phyloP scores from a whole-genome alignment of 2,888 invertebrate genomes.

The Stratiomys singularior region DNA sequence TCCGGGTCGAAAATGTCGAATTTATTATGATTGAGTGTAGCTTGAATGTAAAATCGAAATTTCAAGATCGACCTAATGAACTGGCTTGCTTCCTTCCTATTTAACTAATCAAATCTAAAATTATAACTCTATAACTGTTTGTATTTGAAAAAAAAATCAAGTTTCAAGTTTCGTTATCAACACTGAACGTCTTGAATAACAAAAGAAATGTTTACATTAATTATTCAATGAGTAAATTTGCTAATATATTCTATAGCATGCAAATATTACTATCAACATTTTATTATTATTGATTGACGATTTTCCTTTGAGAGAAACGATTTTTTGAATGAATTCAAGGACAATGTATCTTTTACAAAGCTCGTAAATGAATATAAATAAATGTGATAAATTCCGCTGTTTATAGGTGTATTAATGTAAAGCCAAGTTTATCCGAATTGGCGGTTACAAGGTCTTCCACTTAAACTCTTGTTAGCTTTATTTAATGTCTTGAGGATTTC shows the following conservation, averaged over 20 bases:
- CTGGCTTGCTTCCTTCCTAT: not conserved
- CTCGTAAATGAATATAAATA: not conserved
- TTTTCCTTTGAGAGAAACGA: not conserved
- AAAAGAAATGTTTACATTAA: slow-evolving; percentile 4
- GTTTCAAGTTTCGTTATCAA: too few relatives aligned
- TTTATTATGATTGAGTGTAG: not conserved
- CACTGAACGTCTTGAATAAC: not conserved
- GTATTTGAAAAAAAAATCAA: not conserved
- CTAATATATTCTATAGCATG: not conserved
- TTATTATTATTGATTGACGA: not conserved
- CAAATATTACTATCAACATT: not conserved
- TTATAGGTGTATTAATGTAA: slow-evolving; percentile 4
- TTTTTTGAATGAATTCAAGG: slow-evolving; percentile 24
- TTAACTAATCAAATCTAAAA: not conserved
- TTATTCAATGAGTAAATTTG: not conserved
- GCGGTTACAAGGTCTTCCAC: slow-evolving; percentile 26
- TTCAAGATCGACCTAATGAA: not conserved
- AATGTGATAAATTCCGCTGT: not conserved
- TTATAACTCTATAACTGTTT: too few relatives aligned
- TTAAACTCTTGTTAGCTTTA: not conserved
- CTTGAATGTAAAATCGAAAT: not conserved
- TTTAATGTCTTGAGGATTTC: slow-evolving; percentile 1
- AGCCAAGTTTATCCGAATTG: slow-evolving; percentile 29
- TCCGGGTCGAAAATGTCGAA: too few relatives aligned
- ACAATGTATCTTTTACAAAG: not conserved